A percentile compares a stretch with the other conserved stretches of the same genome.
These are phyloP conservation scores for Lagorchestes hirsutus DNA, from an alignment of 2,797 vertebrate species.

Conservation along the genomic window DNA sequence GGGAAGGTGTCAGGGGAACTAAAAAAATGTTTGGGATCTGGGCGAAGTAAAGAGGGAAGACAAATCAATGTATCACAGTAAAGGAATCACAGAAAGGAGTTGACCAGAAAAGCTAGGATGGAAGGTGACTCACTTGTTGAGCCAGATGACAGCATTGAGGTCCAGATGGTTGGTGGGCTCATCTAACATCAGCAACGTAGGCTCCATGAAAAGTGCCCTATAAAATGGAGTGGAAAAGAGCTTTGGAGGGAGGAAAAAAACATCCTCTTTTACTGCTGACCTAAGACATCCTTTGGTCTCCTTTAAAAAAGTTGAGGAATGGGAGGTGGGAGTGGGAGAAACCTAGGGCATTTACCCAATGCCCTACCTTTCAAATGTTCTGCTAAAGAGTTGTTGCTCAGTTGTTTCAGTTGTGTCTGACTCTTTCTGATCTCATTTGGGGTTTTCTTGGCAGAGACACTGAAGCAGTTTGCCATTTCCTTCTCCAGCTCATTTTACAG, in stretches of 20 bases:
- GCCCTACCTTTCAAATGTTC: neutral
- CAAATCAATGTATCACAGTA: neutral
- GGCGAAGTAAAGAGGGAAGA: neutral
- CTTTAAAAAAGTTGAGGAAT: neutral
- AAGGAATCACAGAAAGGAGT: neutral
- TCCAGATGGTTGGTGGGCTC: conserved; percentile 96
- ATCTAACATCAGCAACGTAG: conserved; percentile 94
- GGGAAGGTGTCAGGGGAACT: neutral
- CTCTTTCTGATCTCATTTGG: neutral
- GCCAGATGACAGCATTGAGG: conserved; percentile 96
- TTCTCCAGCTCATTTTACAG: neutral
- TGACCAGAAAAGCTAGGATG: neutral
- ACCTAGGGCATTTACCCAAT: neutral
- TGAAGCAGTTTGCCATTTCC: neutral
- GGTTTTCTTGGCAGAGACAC: neutral
- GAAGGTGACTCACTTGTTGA: conserved; percentile 90
- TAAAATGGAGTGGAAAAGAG: neutral
- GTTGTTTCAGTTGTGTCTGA: neutral
- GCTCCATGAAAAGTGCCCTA: conserved; percentile 96
- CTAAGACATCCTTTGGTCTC: neutral
- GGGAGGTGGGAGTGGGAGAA: neutral
- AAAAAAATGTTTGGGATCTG: neutral
- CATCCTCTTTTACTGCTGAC: neutral
- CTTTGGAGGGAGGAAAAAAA: neutral
- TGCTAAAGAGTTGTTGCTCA: neutral